Evolutionary conservation across 1,140 invertebrate genomes (phyloP).

Genomic region (Drosophila oshimai): DNA sequence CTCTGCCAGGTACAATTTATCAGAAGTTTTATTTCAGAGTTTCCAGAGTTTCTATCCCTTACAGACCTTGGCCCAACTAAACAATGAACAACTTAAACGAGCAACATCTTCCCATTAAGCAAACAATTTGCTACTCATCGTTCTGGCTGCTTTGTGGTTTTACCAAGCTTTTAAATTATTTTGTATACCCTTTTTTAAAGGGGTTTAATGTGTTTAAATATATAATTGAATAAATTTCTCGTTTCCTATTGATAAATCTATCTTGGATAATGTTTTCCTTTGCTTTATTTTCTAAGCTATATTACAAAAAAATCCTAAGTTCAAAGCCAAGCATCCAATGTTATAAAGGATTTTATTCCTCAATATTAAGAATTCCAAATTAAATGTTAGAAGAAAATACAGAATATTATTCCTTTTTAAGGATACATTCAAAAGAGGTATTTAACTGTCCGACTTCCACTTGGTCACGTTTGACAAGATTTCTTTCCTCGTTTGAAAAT

Average conservation of each 20-base stretch:
- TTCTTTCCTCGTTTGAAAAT: conserved; percentile 3
- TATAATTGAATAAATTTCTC: no score
- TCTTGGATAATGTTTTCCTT: no score
- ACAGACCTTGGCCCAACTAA: conserved; percentile 4
- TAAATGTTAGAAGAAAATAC: neutral
- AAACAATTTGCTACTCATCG: conserved; percentile 29
- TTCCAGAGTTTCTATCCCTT: conserved; percentile 3
- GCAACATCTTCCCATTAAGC: conserved; percentile 22
- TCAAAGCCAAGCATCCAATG: no score
- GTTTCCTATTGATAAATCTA: no score
- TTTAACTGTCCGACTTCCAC: neutral
- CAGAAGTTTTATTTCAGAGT: conserved; percentile 27
- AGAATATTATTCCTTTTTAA: neutral
- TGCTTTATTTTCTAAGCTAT: no score
- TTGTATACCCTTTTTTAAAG: neutral
- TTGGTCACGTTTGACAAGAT: neutral
- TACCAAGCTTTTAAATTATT: neutral
- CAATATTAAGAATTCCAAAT: no score
- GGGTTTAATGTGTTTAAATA: no score
- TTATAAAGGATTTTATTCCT: no score
- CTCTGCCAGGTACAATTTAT: conserved; percentile 27
- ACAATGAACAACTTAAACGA: conserved; percentile 26
- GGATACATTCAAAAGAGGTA: neutral
- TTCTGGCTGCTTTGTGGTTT: conserved; percentile 1
- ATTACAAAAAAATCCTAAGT: no score